Evolutionary conservation across 2,888 invertebrate species (phyloP).

Genomic region (Rhagonycha fulva): DNA sequence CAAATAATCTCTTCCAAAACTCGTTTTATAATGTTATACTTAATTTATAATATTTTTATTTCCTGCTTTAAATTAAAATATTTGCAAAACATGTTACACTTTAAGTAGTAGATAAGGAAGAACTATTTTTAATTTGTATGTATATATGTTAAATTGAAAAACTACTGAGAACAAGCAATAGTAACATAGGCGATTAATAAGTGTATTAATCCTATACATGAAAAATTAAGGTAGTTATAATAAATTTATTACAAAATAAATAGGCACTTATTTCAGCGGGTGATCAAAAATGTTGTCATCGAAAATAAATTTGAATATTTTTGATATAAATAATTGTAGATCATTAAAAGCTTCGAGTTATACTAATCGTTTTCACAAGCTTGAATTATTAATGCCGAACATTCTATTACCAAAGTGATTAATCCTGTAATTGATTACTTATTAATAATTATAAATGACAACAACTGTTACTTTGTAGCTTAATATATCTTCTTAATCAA

Average conservation of each 20-base stretch:
- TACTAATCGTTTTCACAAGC: not conserved
- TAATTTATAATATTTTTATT: not conserved
- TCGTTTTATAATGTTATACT: not conserved
- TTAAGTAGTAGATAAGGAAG: not conserved
- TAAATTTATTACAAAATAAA: not conserved
- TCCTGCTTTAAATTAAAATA: not conserved
- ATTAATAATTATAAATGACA: slow-evolving; percentile 1
- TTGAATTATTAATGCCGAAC: slow-evolving; percentile 3
- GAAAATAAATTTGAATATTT: slow-evolving; percentile 4
- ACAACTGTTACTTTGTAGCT: not conserved
- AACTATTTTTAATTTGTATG: not conserved
- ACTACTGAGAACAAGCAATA: not conserved
- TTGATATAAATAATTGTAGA: slow-evolving; percentile 1
- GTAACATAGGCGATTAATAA: not conserved
- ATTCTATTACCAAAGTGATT: not conserved
- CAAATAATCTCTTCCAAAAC: not conserved
- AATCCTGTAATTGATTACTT: not conserved
- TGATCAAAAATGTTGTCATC: not conserved
- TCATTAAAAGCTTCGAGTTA: not conserved
- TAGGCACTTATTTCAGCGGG: slow-evolving; percentile 1
- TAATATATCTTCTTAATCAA: not conserved
- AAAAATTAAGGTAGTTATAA: not conserved
- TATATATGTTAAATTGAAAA: not conserved
- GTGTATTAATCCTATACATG: not conserved
- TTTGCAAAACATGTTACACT: not conserved